phyloP scores from a whole-genome alignment of 2,113 vertebrate genomes.

The Agapornis roseicollis region DNA sequence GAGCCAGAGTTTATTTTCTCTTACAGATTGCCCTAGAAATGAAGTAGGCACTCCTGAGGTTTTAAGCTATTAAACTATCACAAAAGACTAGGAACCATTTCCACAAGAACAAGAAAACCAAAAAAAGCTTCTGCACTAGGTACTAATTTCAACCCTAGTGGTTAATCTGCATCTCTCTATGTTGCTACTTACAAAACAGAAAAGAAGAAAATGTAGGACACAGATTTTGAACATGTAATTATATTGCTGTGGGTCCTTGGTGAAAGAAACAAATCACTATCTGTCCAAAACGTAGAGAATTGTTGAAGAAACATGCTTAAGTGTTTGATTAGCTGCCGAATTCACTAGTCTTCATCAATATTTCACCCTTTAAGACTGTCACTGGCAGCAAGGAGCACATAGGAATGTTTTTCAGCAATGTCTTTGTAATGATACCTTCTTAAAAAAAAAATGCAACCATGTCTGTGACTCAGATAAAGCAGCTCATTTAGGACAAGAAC shows the following conservation, averaged over 20 bases:
- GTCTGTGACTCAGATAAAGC: neutral
- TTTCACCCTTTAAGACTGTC: neutral
- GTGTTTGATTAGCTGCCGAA: neutral
- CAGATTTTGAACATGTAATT: neutral
- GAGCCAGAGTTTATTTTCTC: neutral
- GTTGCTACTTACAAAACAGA: neutral
- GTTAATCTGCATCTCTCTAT: fast-evolving
- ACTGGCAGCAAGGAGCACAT: neutral
- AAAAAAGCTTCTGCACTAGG: neutral
- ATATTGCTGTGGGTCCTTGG: neutral
- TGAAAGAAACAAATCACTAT: neutral
- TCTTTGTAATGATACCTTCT: neutral
- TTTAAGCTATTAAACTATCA: neutral
- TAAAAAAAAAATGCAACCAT: neutral
- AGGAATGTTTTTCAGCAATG: neutral
- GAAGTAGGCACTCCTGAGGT: neutral
- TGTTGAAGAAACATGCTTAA: neutral
- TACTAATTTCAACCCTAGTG: fast-evolving
- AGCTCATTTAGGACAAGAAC: neutral
- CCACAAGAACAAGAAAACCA: neutral
- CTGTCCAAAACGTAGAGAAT: neutral
- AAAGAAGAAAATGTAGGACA: neutral
- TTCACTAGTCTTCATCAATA: neutral
- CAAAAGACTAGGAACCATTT: neutral
- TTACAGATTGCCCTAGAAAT: neutral